Conservation (phyloP, 2,888 invertebrate species). For the Tipula helvola region DNA sequence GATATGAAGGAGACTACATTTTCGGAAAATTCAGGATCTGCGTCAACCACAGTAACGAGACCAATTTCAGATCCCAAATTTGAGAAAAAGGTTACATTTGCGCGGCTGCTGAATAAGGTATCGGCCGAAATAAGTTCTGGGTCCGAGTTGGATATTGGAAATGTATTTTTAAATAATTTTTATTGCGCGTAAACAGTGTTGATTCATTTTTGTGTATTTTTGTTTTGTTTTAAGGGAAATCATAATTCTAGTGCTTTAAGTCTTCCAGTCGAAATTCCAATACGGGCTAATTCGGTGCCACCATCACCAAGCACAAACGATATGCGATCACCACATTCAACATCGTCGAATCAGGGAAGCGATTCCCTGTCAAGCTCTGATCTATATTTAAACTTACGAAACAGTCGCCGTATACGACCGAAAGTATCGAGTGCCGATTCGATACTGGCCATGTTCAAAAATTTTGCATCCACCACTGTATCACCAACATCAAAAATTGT, state of each 20-base stretch:
- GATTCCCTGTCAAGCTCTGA: constrained; percentile 65
- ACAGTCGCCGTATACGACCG: constrained; percentile 33
- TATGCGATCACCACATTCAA: constrained; percentile 49
- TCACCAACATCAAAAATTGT: constrained; percentile 49
- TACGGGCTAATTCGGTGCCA: constrained; percentile 40
- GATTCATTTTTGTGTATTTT: not conserved
- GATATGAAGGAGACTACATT: constrained; percentile 50
- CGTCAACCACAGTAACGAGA: constrained; percentile 39
- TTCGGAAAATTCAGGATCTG: constrained; percentile 37
- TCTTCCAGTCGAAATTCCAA: constrained; percentile 27
- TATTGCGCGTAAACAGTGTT: not conserved
- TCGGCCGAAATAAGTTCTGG: constrained; percentile 68
- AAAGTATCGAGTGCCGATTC: constrained; percentile 70
- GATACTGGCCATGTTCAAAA: constrained; percentile 64
- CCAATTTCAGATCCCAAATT: constrained; percentile 53
- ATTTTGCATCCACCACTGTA: constrained; percentile 53
- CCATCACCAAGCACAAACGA: constrained; percentile 52
- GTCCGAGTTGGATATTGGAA: constrained; percentile 52
- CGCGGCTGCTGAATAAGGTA: constrained; percentile 57
- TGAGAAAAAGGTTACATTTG: constrained; percentile 69
- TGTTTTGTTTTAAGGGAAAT: constrained; percentile 21
- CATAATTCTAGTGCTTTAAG: constrained; percentile 28
- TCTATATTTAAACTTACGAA: constrained; percentile 45
- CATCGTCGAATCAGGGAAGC: constrained; percentile 63
- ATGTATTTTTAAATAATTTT: constrained; percentile 25